Conservation (phyloP, 1,140 invertebrate genomes). For the Goniozus legneri region DNA sequence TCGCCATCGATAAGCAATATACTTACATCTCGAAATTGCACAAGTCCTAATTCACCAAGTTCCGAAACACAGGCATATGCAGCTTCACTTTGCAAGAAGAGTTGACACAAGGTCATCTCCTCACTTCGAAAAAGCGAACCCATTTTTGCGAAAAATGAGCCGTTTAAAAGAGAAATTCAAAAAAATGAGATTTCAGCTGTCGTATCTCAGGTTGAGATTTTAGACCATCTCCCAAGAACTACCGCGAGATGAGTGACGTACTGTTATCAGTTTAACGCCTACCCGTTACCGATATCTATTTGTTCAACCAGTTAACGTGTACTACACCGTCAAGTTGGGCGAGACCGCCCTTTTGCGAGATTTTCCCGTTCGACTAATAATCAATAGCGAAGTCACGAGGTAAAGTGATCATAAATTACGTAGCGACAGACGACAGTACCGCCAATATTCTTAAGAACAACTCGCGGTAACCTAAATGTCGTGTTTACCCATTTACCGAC, state of each 20-base stretch:
- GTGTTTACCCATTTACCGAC: no score
- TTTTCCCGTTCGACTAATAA: slow-evolving; percentile 4
- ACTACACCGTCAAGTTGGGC: no score
- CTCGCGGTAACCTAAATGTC: no score
- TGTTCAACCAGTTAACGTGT: no score
- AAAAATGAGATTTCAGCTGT: no score
- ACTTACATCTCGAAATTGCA: slow-evolving; percentile 90
- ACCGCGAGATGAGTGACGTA: not conserved
- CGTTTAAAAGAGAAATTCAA: no score
- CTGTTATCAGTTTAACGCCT: slow-evolving; percentile 2
- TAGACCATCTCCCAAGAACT: not conserved
- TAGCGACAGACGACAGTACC: no score
- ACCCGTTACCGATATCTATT: no score
- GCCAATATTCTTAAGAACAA: no score
- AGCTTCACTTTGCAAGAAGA: slow-evolving; percentile 89
- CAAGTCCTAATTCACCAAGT: slow-evolving; percentile 87
- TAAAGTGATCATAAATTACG: slow-evolving; percentile 15
- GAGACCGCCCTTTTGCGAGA: not conserved
- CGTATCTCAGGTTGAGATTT: no score
- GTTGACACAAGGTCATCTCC: slow-evolving; percentile 87
- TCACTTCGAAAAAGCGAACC: slow-evolving; percentile 83
- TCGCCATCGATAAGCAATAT: slow-evolving; percentile 7
- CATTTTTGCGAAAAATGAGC: slow-evolving; percentile 52
- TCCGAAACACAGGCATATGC: slow-evolving; percentile 92
- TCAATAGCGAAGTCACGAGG: slow-evolving; percentile 22